Base-by-base conservation (phyloP, 2,888 invertebrate species). In the Andrena bicolor region DNA sequence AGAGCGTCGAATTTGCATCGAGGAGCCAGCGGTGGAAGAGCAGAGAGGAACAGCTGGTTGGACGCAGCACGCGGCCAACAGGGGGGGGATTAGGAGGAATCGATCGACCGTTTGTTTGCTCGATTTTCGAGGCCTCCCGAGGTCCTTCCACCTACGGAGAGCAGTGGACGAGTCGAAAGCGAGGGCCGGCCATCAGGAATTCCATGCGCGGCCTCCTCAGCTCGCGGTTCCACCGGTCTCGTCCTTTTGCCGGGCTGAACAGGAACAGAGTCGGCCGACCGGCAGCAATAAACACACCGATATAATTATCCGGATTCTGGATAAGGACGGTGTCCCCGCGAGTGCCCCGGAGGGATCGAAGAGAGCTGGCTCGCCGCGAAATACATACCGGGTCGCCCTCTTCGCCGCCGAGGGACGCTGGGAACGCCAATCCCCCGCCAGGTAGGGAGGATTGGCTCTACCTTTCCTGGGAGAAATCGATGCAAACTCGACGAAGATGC, bases 301-400 rank as follows among this genome's bases (percentile, higher is more conserved):
- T 87, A 90, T 92, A 92, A 92, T 92, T 92, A 92, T 91, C 90
- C 84, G 78, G 91, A 83, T 88, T 82, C 82, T 48, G 83, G 86
- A 85, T 85, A 85, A 86, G 80, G 65, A 53, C 51, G 66, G 69
- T 76, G 85, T 80, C 41, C 72, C 63, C 51, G 79, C 76, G 73
- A 53, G 35, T 20, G 28, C 8, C 64, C 30, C 53, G 7, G 7
- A 16, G 13, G 32, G 49, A 20, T 23, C 23, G 23, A 3, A 26
- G 41, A 35, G 35, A 28, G n/a, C 28, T 4, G 13, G 23, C 8
- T 32, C 10, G 13, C n/a, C 13, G 10, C 10, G 51, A 28, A 13
- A 48, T 58, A 28, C 32, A 5, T 0, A 1, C 16, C 16, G 32
- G 8, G 8, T 20, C 20, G 20, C 26, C 23, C 23, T 26, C 4